Conservation (phyloP, 2,113 vertebrate species). For the Semicossyphus pulcher region DNA sequence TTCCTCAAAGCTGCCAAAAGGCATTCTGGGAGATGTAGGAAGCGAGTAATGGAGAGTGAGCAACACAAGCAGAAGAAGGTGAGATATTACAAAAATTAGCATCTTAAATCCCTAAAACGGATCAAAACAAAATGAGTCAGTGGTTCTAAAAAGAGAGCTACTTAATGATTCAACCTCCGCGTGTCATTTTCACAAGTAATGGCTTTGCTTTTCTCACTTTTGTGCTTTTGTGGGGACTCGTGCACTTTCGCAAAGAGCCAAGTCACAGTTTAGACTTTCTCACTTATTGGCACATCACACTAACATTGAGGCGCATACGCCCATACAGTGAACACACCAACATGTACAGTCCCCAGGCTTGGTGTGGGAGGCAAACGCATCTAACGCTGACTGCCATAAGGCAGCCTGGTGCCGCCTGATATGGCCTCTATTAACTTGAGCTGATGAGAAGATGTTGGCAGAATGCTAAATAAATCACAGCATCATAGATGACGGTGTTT, state of each 20-base stretch:
- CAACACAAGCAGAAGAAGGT: not conserved
- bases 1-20: not conserved
- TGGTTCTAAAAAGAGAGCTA: no score
- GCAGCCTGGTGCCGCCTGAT: conserved; percentile 51
- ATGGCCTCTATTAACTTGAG: conserved; percentile 71
- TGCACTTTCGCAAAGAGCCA: conserved; percentile 5
- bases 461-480: conserved; percentile 62
- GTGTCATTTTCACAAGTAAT: conserved; percentile 9
- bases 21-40: conserved; percentile 7
- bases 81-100: no score
- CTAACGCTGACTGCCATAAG: conserved; percentile 54
- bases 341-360: conserved; percentile 14
- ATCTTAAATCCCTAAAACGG: not conserved
- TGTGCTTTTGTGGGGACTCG: conserved; percentile 10
- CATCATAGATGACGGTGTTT: conserved; percentile 18
- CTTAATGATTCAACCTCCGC: conserved; percentile 14
- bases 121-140: conserved; percentile 29
- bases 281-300: conserved; percentile 35
- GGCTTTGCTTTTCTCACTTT: conserved; percentile 20
- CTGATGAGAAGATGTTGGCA: conserved; percentile 60
- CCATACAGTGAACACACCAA: conserved; percentile 23
- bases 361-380: conserved; percentile 41
- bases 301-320: conserved; percentile 15
- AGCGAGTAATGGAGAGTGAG: not conserved
- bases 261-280: conserved; percentile 18